These are phyloP conservation scores for Hybognathus amarus DNA, from an alignment of 2,797 vertebrate genomes.

Conservation along the genomic window DNA sequence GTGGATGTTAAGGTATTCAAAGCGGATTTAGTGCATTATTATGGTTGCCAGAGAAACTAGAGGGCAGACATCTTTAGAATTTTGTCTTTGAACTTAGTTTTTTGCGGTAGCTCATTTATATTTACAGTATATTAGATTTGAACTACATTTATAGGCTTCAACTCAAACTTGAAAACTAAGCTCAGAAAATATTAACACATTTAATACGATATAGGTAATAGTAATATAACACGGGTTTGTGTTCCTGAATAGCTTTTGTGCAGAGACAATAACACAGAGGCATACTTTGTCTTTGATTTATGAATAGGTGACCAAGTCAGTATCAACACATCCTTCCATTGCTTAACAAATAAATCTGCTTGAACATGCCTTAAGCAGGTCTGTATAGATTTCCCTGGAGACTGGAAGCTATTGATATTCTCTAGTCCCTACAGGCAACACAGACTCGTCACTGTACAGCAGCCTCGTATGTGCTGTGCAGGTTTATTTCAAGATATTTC, in stretches of 20 bases:
- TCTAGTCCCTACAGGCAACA: constrained; percentile 25
- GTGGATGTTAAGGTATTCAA: neutral
- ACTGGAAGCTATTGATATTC: constrained; percentile 46
- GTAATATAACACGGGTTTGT: neutral
- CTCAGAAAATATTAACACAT: neutral
- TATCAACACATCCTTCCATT: constrained; percentile 26
- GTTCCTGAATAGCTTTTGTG: neutral
- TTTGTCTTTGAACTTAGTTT: no score
- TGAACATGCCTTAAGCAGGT: constrained; percentile 44
- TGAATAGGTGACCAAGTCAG: constrained; percentile 26
- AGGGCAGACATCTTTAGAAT: no score
- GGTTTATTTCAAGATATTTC: constrained; percentile 15
- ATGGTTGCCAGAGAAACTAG: neutral
- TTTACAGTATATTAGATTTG: neutral
- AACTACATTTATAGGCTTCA: neutral
- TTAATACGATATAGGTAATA: neutral
- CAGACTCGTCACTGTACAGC: constrained; percentile 17
- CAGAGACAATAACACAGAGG: neutral
- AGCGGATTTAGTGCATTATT: neutral
- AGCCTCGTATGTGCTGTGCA: neutral
- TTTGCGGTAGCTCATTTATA: no score
- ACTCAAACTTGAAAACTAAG: neutral
- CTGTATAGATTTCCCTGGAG: constrained; percentile 69
- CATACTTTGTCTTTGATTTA: constrained; percentile 20
- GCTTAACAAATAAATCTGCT: constrained; percentile 52